Base-by-base conservation (phyloP, 2,113 vertebrate genomes). In the Deroptyus accipitrinus region DNA sequence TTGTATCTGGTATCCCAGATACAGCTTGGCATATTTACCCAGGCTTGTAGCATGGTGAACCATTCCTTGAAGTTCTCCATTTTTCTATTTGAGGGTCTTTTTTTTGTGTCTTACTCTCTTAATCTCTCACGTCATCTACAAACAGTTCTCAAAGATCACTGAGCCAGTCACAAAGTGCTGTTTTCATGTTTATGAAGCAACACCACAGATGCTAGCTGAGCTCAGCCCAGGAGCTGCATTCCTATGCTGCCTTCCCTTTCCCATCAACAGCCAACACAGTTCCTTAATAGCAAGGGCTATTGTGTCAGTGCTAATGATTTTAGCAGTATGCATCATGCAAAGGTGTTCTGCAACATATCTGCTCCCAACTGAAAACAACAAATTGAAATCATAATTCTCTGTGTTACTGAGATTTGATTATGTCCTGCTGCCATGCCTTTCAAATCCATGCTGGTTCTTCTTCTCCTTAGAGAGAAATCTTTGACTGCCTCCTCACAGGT, bases 121-220 rank as follows among this genome's bases (percentile, higher is more conserved):
- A 28, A 20, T 48, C 5, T 51, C 14, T 67, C 27, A 12, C 31
- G 5, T 46, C 16, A 73, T 13, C 39, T 57, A 46, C 67, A 59
- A 76, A 18, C 1, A 17, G 25, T 30, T 66, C 39, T 48, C 18
- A 48, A 15, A 37, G 37, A 78, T 76, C 33, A 28, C 37, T 23
- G 14, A 11, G 42, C 12, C 35, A 41, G 27, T 73, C 30, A 61
- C 0, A 1, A 79, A 10, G 3, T 48, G 24, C 11, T 74, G 39
- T 15, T 51, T 49, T 20, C 73, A 41, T 1, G 0, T 7, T 66
- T 48, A 33, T 0, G 2, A 20, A 70, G 25, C 13, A 51, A 20
- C 7, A 25, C 37, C 35, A 14, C 8, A 30, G 64, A n/a, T 51
- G 14, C 22, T 69, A 23, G 19, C 35, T 68, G 25, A 87, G 22